phyloP scores from a whole-genome alignment of 2,113 vertebrate genomes.

The Girardinichthys multiradiatus region DNA sequence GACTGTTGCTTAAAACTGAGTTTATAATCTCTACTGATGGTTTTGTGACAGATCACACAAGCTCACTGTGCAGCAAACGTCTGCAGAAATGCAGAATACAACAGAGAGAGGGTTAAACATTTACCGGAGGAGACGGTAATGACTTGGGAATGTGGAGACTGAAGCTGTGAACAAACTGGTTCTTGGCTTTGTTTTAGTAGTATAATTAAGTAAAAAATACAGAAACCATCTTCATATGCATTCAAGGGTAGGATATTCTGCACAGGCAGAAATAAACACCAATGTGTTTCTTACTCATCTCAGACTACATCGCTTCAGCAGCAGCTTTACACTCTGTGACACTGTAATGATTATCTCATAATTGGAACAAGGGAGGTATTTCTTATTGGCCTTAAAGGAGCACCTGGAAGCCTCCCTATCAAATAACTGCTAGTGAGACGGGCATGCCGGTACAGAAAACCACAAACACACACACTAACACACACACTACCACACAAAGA shows the following conservation, averaged over 20 bases:
- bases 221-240: not conserved
- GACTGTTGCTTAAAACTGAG: not conserved
- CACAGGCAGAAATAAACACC: slow-evolving; percentile 14
- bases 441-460: slow-evolving; percentile 65
- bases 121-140: not conserved
- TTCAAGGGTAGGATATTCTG: not conserved
- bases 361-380: slow-evolving; percentile 72
- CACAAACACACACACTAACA: slow-evolving; percentile 3
- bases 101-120: not conserved
- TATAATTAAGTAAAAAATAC: not conserved
- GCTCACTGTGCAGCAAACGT: not conserved
- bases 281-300: slow-evolving; percentile 32
- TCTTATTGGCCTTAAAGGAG: slow-evolving; percentile 69
- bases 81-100: not conserved
- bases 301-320: slow-evolving; percentile 7
- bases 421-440: slow-evolving; percentile 51
- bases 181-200: not conserved
- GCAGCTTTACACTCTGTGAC: slow-evolving; percentile 42
- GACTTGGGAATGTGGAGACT: not conserved
- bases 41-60: not conserved
- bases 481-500: slow-evolving; percentile 18
- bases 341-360: slow-evolving; percentile 69
- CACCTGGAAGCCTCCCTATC: slow-evolving; percentile 65
- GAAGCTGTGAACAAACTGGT: not conserved
- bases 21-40: not conserved